phyloP scores from a whole-genome alignment of 2,797 vertebrate genomes.

The Coregonus ussuriensis region DNA sequence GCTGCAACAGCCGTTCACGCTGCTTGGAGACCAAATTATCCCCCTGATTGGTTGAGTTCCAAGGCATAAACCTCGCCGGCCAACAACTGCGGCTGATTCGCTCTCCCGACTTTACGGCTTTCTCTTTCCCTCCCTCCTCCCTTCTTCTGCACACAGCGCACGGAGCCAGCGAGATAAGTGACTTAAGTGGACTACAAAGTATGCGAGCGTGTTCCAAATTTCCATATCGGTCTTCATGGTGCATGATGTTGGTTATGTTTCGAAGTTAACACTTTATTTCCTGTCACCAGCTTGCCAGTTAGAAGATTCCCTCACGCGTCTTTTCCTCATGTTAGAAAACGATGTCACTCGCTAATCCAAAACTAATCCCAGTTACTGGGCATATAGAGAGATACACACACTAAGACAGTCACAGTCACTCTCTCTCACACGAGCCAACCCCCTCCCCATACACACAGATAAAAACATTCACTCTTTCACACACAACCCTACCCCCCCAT shows the following conservation, averaged over 20 bases:
- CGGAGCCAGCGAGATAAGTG: conserved; percentile 3
- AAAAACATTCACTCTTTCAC: conserved; percentile 3
- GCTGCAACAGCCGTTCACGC: conserved; percentile 31
- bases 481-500: background rate
- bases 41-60: conserved; percentile 59
- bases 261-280: conserved; percentile 20
- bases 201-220: conserved; percentile 27
- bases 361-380: background rate
- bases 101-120: conserved; percentile 28
- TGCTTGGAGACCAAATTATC: conserved; percentile 55
- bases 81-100: conserved; percentile 37
- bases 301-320: background rate
- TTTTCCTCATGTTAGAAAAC: background rate
- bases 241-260: conserved; percentile 27
- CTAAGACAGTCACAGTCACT: background rate
- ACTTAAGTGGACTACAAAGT: conserved; percentile 45
- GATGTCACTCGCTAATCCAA: background rate
- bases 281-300: background rate
- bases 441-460: background rate
- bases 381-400: background rate
- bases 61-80: conserved; percentile 50
- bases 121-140: background rate
- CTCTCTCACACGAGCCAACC: background rate
- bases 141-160: background rate
- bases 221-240: conserved; percentile 37